phyloP scores from a whole-genome alignment of 53 echinoderm and acorn worm genomes.

The Temnopleurus reevesii region DNA sequence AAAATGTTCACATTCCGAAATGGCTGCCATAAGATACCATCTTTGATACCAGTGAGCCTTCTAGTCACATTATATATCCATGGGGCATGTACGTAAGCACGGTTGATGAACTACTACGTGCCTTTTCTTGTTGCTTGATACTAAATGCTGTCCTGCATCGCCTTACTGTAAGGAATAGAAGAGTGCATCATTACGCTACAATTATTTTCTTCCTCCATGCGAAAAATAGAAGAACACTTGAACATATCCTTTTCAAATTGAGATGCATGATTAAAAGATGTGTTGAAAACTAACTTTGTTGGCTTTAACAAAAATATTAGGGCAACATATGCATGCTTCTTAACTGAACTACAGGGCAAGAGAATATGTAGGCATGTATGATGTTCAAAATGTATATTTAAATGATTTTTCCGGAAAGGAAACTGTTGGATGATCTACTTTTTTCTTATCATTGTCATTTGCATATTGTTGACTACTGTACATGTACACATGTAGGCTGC shows the following conservation, averaged over 20 bases:
- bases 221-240: not conserved
- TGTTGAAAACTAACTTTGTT: too few relatives aligned
- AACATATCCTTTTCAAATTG: not conserved
- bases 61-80: not conserved
- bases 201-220: not conserved
- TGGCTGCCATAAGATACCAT: not conserved
- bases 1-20: not conserved
- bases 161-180: slow-evolving; percentile 9
- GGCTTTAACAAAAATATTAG: too few relatives aligned
- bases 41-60: not conserved
- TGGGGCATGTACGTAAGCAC: not conserved
- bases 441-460: too few relatives aligned
- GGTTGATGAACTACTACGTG: slow-evolving; percentile 24
- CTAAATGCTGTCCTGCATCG: slow-evolving; percentile 8
- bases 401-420: too few relatives aligned
- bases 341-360: too few relatives aligned
- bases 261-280: too few relatives aligned
- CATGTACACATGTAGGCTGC: too few relatives aligned
- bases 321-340: too few relatives aligned
- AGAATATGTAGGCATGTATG: too few relatives aligned
- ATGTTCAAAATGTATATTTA: too few relatives aligned
- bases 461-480: too few relatives aligned
- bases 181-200: not conserved
- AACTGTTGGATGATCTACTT: too few relatives aligned
- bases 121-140: not conserved